A percentile compares a stretch with the other conserved stretches of the same genome.
Evolutionary conservation across 1,140 invertebrate genomes (phyloP).

Genomic region (Pinna nobilis): DNA sequence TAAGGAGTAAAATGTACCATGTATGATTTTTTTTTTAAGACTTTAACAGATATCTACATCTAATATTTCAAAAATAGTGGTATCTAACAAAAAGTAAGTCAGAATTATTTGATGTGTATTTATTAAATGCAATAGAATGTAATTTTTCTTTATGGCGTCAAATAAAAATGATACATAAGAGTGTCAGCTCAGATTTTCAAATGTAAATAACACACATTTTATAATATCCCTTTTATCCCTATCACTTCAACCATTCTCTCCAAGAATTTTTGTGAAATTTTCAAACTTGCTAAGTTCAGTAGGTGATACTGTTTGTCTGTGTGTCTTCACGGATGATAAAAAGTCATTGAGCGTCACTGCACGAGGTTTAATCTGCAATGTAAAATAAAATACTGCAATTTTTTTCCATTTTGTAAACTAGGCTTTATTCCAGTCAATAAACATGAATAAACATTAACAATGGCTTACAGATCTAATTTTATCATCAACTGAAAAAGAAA

Average conservation of each 20-base stretch:
- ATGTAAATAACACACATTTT: no score
- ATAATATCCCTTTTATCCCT: no score
- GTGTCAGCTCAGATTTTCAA: no score
- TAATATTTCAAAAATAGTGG: no score
- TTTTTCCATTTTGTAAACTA: background rate
- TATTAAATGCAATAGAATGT: no score
- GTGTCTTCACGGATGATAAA: slow-evolving; percentile 58
- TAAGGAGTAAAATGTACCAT: no score
- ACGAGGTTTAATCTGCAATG: slow-evolving; percentile 56
- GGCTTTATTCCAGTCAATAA: background rate
- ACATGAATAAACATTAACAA: background rate
- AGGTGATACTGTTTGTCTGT: slow-evolving; percentile 61
- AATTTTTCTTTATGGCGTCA: no score
- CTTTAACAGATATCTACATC: no score
- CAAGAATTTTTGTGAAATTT: slow-evolving; percentile 58
- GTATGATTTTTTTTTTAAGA: no score
- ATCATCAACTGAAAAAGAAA: background rate
- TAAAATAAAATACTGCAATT: background rate
- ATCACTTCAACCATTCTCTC: slow-evolving; percentile 58
- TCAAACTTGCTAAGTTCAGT: slow-evolving; percentile 60
- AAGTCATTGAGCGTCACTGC: slow-evolving; percentile 59
- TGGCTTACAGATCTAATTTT: background rate
- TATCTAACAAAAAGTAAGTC: no score
- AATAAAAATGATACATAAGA: no score
- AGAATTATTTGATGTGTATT: no score